Evolutionary conservation across 1,140 invertebrate species (phyloP), one percentile per base, ranked within the genome.

Genomic region (Harlomillsia oculata): DNA sequence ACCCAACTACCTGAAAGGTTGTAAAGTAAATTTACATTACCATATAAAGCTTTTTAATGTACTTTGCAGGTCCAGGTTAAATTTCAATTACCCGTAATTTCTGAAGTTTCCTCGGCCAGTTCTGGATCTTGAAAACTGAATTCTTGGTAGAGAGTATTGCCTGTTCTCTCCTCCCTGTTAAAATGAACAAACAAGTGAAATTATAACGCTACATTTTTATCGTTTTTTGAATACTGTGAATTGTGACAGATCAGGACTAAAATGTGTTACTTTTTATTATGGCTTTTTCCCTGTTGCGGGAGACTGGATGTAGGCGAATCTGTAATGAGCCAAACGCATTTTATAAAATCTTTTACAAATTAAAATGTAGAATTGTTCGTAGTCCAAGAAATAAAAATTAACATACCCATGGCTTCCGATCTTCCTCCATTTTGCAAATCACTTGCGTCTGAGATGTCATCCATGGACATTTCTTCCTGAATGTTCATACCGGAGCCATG

Each of bases 121-220:
- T 89, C 86, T 5, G 80, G 82, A 71, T 89, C 87, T 48, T 88
- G 80, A 73, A 93, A 93, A 69, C 88, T 89, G 5, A 93, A 75
- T 71, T 93, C 89, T 75, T 94, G 89, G 72, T 93, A 94, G 14
- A 94, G 73, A 4, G 87, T 93, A 72, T 93, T 94, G 13, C 80
- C 87, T 69, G 85, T 88, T 63, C 88, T 78, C 69, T 90, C 84
- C 69, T 94, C 89, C 68, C 85, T 76, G 65, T 11, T n/a, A 65
- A 50, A 66, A 56, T 50, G 54, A 25, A 48, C 32, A 44, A 44
- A 60, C 25, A 41, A 40, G 5, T 16, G 25, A 52, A 6, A 44
- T 52, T 26, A 51, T n/a, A 37, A 54, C n/a, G 53, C 26, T 13
- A 53, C 11, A 48, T 29, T 37, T 46, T 53, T 28, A 32, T n/a